Conservation (phyloP, 2,797 vertebrate species). For the Eulemur rubriventer region DNA sequence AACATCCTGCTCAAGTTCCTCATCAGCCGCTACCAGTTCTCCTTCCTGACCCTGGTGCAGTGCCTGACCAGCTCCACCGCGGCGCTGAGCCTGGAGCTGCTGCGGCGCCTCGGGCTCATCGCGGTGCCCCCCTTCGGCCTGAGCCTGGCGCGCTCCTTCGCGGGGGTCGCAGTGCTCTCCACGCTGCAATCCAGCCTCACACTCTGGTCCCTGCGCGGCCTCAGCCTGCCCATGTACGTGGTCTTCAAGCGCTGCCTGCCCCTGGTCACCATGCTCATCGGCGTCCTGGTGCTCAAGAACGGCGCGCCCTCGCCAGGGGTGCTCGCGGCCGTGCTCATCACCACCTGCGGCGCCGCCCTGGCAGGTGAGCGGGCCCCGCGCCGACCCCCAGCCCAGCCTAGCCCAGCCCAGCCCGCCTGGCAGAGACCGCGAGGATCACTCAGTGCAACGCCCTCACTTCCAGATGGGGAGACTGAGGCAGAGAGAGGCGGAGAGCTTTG, state of each 20-base stretch:
- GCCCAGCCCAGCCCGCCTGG: not conserved
- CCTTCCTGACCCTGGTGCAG: slow-evolving; percentile 96
- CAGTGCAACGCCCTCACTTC: not conserved
- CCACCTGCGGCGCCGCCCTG: slow-evolving; percentile 94
- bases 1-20: slow-evolving; percentile 98
- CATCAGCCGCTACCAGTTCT: slow-evolving; percentile 92
- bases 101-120: slow-evolving; percentile 91
- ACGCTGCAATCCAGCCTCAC: slow-evolving; percentile 97
- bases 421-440: not conserved
- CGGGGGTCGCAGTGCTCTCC: slow-evolving; percentile 91
- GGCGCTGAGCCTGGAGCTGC: slow-evolving; percentile 92
- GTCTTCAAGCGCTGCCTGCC: slow-evolving; percentile 98
- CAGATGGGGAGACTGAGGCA: slow-evolving; percentile 58
- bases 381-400: not conserved
- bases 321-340: slow-evolving; percentile 92
- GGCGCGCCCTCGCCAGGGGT: slow-evolving; percentile 94
- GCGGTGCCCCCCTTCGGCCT: slow-evolving; percentile 92
- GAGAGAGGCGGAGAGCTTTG: not conserved
- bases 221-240: slow-evolving; percentile 98
- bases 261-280: slow-evolving; percentile 94
- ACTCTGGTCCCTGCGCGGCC: slow-evolving; percentile 95
- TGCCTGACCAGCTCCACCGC: slow-evolving; percentile 93
- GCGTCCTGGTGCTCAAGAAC: slow-evolving; percentile 94
- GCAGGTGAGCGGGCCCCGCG: slow-evolving; percentile 89
- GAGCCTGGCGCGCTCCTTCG: slow-evolving; percentile 93